Evolutionary conservation across 2,797 vertebrate genomes (phyloP).

Genomic region (Gastrophryne carolinensis): DNA sequence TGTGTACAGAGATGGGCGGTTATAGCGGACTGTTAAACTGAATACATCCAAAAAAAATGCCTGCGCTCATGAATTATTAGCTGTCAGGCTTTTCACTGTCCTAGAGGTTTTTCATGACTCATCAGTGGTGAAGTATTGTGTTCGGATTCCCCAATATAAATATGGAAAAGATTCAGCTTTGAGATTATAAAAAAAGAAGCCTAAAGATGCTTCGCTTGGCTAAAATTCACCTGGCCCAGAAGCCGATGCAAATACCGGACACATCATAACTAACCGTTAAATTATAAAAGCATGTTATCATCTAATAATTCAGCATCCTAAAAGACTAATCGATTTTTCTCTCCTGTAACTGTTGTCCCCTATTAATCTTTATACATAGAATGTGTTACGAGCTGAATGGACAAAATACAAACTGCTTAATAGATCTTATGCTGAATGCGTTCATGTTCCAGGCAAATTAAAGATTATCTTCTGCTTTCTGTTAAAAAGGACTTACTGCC

Average conservation of each 20-base stretch:
- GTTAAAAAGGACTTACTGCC: background rate
- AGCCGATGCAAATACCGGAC: background rate
- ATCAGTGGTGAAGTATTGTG: background rate
- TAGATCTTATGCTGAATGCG: background rate
- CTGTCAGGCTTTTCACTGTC: background rate
- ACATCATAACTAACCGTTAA: slow-evolving; percentile 6
- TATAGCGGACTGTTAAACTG: background rate
- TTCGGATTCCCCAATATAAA: background rate
- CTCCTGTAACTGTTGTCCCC: background rate
- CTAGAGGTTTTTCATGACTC: background rate
- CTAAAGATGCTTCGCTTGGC: slow-evolving; percentile 21
- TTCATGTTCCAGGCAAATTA: background rate
- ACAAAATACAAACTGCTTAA: background rate
- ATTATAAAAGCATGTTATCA: slow-evolving; percentile 19
- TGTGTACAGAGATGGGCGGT: too few relatives aligned
- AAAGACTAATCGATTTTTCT: background rate
- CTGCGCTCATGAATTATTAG: background rate
- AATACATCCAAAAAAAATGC: background rate
- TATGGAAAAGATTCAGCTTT: background rate
- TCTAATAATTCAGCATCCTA: background rate
- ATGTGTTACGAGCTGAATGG: background rate
- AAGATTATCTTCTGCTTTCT: slow-evolving; percentile 15
- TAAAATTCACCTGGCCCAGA: background rate
- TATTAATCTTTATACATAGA: background rate
- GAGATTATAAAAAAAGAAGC: background rate